These are phyloP conservation scores for Drosophila leontia DNA, from an alignment of 1,140 invertebrate species.

Conservation along the genomic window DNA sequence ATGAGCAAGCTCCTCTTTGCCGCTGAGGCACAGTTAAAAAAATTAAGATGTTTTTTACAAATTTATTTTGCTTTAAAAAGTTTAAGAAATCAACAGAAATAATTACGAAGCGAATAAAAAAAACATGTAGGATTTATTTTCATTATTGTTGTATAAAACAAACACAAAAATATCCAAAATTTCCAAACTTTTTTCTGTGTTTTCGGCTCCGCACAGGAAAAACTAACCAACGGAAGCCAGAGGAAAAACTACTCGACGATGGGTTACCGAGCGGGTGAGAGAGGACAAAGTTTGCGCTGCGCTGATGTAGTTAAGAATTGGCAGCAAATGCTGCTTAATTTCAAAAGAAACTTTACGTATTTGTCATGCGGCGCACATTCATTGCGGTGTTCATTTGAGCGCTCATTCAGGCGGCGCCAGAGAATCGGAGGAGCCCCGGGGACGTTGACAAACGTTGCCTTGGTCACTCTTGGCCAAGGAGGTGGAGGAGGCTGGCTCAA, in stretches of 20 bases:
- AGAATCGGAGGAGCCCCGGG: neutral
- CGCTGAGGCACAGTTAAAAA: conserved; percentile 11
- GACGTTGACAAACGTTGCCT: conserved; percentile 60
- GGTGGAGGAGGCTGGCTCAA: conserved; percentile 7
- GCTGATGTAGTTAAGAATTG: conserved; percentile 83
- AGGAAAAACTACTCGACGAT: conserved; percentile 50
- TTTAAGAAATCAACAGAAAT: neutral
- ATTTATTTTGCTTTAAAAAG: neutral
- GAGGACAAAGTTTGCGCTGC: conserved; percentile 79
- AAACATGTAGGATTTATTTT: too few species aligned
- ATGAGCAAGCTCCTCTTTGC: conserved; percentile 73
- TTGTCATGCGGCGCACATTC: conserved; percentile 83
- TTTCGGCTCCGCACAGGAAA: conserved; percentile 17
- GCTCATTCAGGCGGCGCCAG: conserved; percentile 64
- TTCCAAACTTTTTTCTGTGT: conserved; percentile 10
- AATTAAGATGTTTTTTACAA: neutral
- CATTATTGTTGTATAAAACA: neutral
- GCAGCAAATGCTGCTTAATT: conserved; percentile 84
- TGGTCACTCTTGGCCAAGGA: conserved; percentile 37
- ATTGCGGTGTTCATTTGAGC: conserved; percentile 83
- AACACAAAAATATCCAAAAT: neutral
- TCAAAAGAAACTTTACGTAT: conserved; percentile 84
- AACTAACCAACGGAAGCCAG: conserved; percentile 48
- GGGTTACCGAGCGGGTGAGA: conserved; percentile 37
- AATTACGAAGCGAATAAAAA: neutral